Percentiles rank a stretch among this genome's conserved stretches.
These are phyloP conservation scores for Psophia crepitans DNA, from an alignment of 2,113 vertebrate species.

Conservation along the genomic window DNA sequence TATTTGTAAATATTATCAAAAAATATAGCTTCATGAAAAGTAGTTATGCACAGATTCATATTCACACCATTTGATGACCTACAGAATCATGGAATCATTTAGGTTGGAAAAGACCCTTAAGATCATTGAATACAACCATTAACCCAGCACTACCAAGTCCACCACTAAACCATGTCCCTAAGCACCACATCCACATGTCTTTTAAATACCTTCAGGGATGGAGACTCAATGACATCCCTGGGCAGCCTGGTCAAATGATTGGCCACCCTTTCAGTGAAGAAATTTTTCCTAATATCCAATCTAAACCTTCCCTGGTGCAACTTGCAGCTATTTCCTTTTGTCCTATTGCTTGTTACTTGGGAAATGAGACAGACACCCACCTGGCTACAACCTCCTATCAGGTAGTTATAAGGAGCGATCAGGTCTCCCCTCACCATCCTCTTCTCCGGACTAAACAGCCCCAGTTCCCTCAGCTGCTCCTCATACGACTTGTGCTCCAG, in stretches of 20 bases:
- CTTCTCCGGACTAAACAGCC: neutral
- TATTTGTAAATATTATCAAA: neutral
- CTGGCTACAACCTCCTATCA: no score
- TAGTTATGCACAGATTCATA: neutral
- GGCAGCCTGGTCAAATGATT: neutral
- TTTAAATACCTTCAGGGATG: no score
- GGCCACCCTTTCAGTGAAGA: accelerated
- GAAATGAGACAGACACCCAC: neutral
- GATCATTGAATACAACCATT: neutral
- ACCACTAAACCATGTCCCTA: no score
- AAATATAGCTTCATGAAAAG: neutral
- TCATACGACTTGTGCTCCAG: neutral
- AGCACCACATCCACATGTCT: no score
- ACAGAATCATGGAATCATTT: neutral
- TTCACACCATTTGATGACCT: neutral
- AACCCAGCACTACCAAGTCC: neutral
- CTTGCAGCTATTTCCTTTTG: neutral
- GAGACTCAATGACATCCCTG: no score
- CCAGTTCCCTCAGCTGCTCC: neutral
- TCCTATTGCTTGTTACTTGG: neutral
- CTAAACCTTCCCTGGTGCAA: neutral
- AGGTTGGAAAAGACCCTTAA: neutral
- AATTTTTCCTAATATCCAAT: neutral
- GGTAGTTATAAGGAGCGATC: neutral
- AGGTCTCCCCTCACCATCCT: neutral